These are phyloP conservation scores for Pangasius krempfi DNA, from an alignment of 2,797 vertebrate species.

Conservation along the genomic window DNA sequence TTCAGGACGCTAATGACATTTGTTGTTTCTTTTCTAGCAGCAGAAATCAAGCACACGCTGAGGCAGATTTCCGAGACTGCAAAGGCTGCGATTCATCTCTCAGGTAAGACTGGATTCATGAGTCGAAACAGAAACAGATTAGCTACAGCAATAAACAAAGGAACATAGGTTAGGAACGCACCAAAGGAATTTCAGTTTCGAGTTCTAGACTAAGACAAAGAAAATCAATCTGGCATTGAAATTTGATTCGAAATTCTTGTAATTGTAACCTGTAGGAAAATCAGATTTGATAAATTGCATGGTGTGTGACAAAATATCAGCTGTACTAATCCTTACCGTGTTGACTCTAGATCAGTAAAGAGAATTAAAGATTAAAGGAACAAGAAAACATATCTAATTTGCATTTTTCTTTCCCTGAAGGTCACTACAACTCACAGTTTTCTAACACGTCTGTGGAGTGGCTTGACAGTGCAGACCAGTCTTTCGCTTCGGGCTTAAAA, in stretches of 20 bases:
- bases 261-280: neutral
- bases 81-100: conserved; percentile 74
- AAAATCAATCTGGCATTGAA: neutral
- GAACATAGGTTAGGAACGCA: no score
- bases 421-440: conserved; percentile 24
- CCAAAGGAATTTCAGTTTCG: neutral
- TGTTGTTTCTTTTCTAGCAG: conserved; percentile 12
- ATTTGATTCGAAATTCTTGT: neutral
- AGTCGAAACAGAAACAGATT: neutral
- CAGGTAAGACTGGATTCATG: conserved; percentile 64
- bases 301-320: neutral
- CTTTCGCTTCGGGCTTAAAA: conserved; percentile 57
- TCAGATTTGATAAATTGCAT: neutral
- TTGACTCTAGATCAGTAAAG: neutral
- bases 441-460: conserved; percentile 59
- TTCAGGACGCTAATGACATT: neutral
- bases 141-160: neutral
- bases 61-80: conserved; percentile 65
- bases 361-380: neutral
- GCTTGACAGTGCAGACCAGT: conserved; percentile 61
- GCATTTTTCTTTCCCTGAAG: conserved; percentile 53
- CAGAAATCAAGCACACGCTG: conserved; percentile 65
- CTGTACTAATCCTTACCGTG: neutral
- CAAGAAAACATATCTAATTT: neutral
- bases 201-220: neutral